A percentile compares a stretch with the other conserved stretches of the same genome.
These are phyloP conservation scores for Pharmacophagus antenor DNA, from an alignment of 2,888 invertebrate species.

Conservation along the genomic window DNA sequence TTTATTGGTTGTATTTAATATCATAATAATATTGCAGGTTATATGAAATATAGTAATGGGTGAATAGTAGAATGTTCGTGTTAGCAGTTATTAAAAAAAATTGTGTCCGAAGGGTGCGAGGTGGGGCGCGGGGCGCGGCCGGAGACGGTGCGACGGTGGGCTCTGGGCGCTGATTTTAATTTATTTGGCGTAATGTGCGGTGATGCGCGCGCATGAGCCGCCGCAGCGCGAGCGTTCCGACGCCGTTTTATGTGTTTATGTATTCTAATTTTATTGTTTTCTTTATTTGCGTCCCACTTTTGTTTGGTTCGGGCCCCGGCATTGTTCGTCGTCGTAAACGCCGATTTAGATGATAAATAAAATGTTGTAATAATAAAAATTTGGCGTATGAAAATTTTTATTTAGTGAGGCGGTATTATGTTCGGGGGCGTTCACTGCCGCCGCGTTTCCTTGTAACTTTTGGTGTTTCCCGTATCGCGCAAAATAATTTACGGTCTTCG, in stretches of 20 bases:
- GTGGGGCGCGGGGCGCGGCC: not conserved
- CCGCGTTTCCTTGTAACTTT: conserved; percentile 34
- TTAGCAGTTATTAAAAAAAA: conserved; percentile 20
- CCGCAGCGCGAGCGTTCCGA: conserved; percentile 63
- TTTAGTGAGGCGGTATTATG: conserved; percentile 42
- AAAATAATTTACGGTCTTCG: conserved; percentile 20
- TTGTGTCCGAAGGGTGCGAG: not conserved
- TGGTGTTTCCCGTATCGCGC: conserved; percentile 35
- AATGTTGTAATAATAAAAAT: conserved; percentile 67
- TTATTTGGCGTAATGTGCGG: conserved; percentile 58
- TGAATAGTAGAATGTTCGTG: conserved; percentile 7
- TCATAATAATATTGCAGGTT: not conserved
- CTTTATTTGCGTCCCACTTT: conserved; percentile 81
- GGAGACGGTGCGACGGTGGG: too few species aligned
- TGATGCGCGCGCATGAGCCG: conserved; percentile 54
- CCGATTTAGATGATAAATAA: conserved; percentile 80
- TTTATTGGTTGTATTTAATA: not conserved
- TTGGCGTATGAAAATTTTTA: conserved; percentile 44
- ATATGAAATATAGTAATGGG: conserved; percentile 2
- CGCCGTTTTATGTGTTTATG: conserved; percentile 78
- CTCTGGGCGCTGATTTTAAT: conserved; percentile 51
- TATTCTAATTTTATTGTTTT: conserved; percentile 82
- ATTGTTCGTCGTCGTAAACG: conserved; percentile 79
- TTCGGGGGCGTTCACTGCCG: conserved; percentile 31
- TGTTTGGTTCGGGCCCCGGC: conserved; percentile 76